phyloP scores from a whole-genome alignment of 2,113 vertebrate species.

The Scytalopus superciliaris region DNA sequence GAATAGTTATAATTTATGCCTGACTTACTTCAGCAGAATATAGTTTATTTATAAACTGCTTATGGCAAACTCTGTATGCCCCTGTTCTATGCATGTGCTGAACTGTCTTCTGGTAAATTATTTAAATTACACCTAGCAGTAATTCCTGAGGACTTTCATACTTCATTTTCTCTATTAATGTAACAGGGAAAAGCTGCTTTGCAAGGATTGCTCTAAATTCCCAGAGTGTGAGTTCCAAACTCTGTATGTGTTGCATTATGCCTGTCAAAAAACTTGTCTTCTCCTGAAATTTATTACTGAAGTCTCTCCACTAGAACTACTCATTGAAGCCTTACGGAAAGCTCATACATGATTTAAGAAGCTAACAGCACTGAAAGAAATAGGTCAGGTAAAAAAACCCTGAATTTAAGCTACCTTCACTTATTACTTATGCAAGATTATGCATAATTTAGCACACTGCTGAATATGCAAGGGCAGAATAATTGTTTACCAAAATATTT shows the following conservation, averaged over 20 bases:
- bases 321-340: constrained; percentile 87
- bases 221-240: constrained; percentile 83
- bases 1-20: constrained; percentile 83
- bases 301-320: constrained; percentile 83
- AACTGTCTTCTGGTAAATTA: constrained; percentile 86
- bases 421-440: constrained; percentile 90
- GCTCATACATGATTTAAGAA: constrained; percentile 90
- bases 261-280: constrained; percentile 87
- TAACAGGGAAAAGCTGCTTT: constrained; percentile 85
- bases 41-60: constrained; percentile 89
- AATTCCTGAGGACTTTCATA: constrained; percentile 84
- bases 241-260: constrained; percentile 82
- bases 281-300: constrained; percentile 85
- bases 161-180: constrained; percentile 86
- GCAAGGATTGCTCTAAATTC: constrained; percentile 84
- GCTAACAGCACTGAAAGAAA: constrained; percentile 88
- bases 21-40: constrained; percentile 82
- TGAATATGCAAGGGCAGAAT: constrained; percentile 87
- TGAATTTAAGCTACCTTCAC: constrained; percentile 87
- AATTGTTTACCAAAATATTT: constrained; percentile 91
- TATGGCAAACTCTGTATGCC: constrained; percentile 84
- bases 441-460: constrained; percentile 89
- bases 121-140: constrained; percentile 86
- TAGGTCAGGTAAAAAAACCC: constrained; percentile 83
- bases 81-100: constrained; percentile 80